phyloP scores from a whole-genome alignment of 1,140 invertebrate genomes.

The Trinorchestia longiramus region DNA sequence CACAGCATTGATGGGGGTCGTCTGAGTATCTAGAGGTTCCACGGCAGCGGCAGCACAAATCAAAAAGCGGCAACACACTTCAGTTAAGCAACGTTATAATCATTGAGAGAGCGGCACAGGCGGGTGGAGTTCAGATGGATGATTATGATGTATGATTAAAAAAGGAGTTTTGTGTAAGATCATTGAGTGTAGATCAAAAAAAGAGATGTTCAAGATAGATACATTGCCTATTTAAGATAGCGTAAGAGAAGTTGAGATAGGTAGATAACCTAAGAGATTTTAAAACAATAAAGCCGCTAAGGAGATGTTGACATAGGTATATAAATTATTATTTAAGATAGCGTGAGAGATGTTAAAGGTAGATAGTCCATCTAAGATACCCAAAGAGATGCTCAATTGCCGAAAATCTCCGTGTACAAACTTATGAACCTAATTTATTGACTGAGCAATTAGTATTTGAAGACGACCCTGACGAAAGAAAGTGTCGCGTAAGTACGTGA shows the following conservation, averaged over 20 bases:
- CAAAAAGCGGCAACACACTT: neutral
- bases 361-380: too few relatives aligned
- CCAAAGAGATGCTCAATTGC: neutral
- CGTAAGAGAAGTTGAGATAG: too few relatives aligned
- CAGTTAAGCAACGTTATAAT: neutral
- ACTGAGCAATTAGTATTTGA: neutral
- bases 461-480: neutral
- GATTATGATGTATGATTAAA: neutral
- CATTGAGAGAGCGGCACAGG: neutral
- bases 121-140: neutral
- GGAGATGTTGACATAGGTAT: too few relatives aligned
- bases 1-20: neutral
- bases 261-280: too few relatives aligned
- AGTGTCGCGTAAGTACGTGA: neutral
- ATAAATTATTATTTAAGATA: too few relatives aligned
- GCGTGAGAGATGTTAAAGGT: too few relatives aligned
- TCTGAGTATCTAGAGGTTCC: neutral
- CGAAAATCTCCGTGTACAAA: too few relatives aligned
- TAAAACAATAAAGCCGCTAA: too few relatives aligned
- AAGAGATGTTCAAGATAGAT: too few relatives aligned
- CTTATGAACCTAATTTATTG: neutral
- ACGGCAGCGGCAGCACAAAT: neutral
- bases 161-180: too few relatives aligned
- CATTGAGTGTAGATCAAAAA: too few relatives aligned
- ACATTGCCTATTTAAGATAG: too few relatives aligned